phyloP scores from a whole-genome alignment of 64 coral and sea anemone genomes.

The Dendrophyllia cribrosa region DNA sequence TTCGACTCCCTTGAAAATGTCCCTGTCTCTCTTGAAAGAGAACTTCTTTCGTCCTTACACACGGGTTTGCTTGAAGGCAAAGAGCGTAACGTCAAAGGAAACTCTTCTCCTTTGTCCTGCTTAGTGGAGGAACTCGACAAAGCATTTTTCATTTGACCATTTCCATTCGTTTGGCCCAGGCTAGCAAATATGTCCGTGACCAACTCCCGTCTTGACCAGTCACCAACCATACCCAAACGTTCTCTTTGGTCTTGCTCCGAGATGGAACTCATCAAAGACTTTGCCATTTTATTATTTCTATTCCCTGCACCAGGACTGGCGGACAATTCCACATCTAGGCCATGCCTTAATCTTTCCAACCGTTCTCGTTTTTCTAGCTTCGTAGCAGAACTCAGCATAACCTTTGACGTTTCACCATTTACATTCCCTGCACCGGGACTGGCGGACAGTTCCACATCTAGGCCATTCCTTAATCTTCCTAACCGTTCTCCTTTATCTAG shows the following conservation, averaged over 20 bases:
- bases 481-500: not conserved
- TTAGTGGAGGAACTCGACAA: not conserved
- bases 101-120: not conserved
- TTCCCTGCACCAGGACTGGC: not conserved
- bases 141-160: not conserved
- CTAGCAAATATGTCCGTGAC: not conserved
- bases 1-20: not conserved
- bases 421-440: not conserved
- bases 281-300: not conserved
- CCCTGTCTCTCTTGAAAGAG: not conserved
- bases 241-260: not conserved
- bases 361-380: not conserved
- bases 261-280: not conserved
- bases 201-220: not conserved
- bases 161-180: not conserved
- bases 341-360: not conserved
- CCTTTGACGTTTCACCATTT: not conserved
- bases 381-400: not conserved
- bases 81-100: not conserved
- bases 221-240: not conserved
- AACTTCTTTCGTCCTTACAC: not conserved
- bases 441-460: not conserved
- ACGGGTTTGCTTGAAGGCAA: not conserved
- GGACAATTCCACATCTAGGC: not conserved
- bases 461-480: not conserved